Percentiles rank a stretch among this genome's conserved stretches.
Conservation (phyloP, 2,113 vertebrate species). For the Suricata suricatta region DNA sequence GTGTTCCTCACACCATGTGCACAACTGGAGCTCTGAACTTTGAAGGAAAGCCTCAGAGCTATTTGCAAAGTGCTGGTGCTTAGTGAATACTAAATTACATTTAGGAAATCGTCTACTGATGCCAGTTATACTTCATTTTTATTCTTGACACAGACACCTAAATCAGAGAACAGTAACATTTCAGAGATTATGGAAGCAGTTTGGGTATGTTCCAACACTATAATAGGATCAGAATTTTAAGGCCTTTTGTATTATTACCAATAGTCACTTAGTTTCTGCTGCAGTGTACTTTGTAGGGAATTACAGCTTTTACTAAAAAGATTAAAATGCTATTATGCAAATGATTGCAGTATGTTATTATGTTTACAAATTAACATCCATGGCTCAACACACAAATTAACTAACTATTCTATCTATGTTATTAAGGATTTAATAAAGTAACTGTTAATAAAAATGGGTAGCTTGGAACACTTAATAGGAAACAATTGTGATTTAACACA, state of each 20-base stretch:
- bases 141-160: constrained; percentile 91
- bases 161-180: constrained; percentile 92
- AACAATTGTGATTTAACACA: constrained; percentile 84
- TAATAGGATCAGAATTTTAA: constrained; percentile 92
- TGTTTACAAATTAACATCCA: constrained; percentile 92
- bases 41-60: constrained; percentile 89
- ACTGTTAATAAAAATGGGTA: constrained; percentile 88
- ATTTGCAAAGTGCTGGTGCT: constrained; percentile 89
- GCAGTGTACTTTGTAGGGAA: constrained; percentile 90
- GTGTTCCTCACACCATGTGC: constrained; percentile 78
- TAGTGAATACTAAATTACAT: constrained; percentile 90
- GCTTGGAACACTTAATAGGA: constrained; percentile 85
- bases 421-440: constrained; percentile 91
- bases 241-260: constrained; percentile 90
- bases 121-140: constrained; percentile 90
- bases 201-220: constrained; percentile 89
- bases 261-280: constrained; percentile 90
- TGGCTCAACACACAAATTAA: constrained; percentile 91
- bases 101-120: constrained; percentile 88
- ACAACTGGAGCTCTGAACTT: constrained; percentile 86
- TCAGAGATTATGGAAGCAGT: constrained; percentile 90
- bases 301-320: constrained; percentile 92
- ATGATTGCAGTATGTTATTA: constrained; percentile 92
- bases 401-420: constrained; percentile 90
- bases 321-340: constrained; percentile 93